phyloP scores from a whole-genome alignment of 2,797 vertebrate species.

The Tragelaphus oryx region DNA sequence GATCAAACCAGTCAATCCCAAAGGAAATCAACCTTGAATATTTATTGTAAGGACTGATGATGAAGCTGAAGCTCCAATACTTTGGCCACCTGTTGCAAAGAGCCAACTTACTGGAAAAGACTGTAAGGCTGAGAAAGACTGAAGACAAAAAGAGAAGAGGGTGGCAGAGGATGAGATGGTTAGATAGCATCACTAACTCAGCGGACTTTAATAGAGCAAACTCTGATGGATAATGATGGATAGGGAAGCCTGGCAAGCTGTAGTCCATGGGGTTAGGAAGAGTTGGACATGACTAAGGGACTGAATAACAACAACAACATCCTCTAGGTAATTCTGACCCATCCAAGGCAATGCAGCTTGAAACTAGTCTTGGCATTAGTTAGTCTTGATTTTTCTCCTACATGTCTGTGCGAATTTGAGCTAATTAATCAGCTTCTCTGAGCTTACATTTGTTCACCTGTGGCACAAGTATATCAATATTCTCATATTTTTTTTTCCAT shows the following conservation, averaged over 20 bases:
- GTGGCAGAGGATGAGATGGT: background rate
- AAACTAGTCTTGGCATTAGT: background rate
- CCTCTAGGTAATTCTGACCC: background rate
- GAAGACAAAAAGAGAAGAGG: background rate
- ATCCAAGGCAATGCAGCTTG: background rate
- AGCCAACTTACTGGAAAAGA: background rate
- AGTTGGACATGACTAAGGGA: background rate
- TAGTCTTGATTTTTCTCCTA: background rate
- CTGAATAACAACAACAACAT: background rate
- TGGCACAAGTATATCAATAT: background rate
- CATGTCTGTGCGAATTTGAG: background rate
- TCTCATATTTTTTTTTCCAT: background rate
- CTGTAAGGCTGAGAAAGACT: background rate
- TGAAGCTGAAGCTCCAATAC: background rate
- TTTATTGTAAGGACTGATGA: background rate
- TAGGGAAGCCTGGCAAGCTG: background rate
- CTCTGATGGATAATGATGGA: background rate
- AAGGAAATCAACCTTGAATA: background rate
- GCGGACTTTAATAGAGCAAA: background rate
- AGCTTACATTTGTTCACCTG: background rate
- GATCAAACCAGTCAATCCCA: background rate
- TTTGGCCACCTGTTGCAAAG: background rate
- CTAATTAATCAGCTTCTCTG: background rate
- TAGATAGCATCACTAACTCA: background rate
- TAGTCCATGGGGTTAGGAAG: background rate